phyloP scores from a whole-genome alignment of 2,113 vertebrate genomes.

The Amia ocellicauda region DNA sequence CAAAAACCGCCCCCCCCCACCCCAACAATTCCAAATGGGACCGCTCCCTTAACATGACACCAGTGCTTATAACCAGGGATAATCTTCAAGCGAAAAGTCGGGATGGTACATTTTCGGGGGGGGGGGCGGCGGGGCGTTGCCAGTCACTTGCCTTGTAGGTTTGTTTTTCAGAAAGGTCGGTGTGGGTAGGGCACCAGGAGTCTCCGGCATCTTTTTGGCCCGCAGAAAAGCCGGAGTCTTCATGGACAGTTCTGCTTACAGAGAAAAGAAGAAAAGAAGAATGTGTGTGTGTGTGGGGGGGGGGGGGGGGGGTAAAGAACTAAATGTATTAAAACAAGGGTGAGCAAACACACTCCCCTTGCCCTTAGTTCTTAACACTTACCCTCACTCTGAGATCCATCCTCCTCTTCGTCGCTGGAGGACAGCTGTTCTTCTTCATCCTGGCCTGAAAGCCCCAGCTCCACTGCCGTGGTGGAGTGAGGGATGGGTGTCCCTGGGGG shows the following conservation, averaged over 20 bases:
- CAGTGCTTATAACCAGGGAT: too few species aligned
- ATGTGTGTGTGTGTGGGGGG: too few species aligned
- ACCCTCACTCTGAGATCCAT: constrained; percentile 43
- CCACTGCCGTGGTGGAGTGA: background rate
- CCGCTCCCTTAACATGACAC: too few species aligned
- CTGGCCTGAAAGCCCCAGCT: background rate
- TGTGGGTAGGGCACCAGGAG: constrained; percentile 18
- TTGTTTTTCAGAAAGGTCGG: constrained; percentile 34
- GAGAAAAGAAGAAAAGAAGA: constrained; percentile 11
- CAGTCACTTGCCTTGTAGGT: constrained; percentile 39
- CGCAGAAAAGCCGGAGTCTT: constrained; percentile 62
- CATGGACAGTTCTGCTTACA: constrained; percentile 42
- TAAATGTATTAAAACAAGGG: background rate
- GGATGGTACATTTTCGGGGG: background rate
- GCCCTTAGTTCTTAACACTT: background rate
- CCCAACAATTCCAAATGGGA: too few species aligned
- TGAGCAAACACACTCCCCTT: background rate
- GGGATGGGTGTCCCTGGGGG: background rate
- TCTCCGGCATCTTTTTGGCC: constrained; percentile 44
- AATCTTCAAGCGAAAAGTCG: background rate
- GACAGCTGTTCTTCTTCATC: background rate
- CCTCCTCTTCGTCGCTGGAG: constrained; percentile 22
- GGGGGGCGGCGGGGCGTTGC: background rate
- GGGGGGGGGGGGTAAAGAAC: too few species aligned
- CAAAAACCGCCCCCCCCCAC: too few species aligned